Conservation (phyloP, 2,888 invertebrate species). For the Lysandra bellargus region DNA sequence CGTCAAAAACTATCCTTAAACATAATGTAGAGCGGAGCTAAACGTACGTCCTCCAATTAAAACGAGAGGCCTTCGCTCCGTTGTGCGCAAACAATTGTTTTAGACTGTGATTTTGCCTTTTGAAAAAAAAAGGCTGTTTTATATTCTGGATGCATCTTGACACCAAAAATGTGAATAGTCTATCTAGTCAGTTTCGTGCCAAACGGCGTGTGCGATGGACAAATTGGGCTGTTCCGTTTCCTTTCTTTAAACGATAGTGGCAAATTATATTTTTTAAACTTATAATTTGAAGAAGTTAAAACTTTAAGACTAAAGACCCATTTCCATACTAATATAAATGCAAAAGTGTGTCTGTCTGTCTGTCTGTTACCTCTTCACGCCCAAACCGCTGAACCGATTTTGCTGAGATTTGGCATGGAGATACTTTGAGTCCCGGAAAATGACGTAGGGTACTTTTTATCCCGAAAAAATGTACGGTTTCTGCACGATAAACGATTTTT, state of each 20-base stretch:
- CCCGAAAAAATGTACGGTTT: too few species aligned
- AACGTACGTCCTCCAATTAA: constrained; percentile 35
- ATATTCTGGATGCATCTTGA: constrained; percentile 34
- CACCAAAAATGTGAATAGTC: constrained; percentile 28
- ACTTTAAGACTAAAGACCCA: too few species aligned
- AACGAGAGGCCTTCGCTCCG: constrained; percentile 32
- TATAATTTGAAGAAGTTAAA: neutral
- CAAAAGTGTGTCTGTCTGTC: too few species aligned
- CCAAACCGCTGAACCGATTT: too few species aligned
- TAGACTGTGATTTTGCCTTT: constrained; percentile 31
- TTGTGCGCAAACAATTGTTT: constrained; percentile 35
- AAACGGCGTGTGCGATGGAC: neutral
- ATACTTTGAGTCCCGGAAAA: too few species aligned
- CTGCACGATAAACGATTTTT: too few species aligned
- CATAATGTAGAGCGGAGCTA: constrained; percentile 31
- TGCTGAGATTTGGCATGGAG: too few species aligned
- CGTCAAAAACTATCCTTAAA: constrained; percentile 30
- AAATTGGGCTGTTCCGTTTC: neutral
- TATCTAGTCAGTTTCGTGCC: neutral
- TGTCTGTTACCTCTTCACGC: too few species aligned
- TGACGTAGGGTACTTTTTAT: too few species aligned
- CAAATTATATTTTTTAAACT: neutral
- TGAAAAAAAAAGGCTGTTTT: constrained; percentile 33
- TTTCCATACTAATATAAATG: too few species aligned
- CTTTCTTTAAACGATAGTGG: neutral